Percentiles rank a stretch among this genome's conserved stretches.
Evolutionary conservation across 2,888 invertebrate genomes (phyloP).

Genomic region (Hypomecis punctinalis): DNA sequence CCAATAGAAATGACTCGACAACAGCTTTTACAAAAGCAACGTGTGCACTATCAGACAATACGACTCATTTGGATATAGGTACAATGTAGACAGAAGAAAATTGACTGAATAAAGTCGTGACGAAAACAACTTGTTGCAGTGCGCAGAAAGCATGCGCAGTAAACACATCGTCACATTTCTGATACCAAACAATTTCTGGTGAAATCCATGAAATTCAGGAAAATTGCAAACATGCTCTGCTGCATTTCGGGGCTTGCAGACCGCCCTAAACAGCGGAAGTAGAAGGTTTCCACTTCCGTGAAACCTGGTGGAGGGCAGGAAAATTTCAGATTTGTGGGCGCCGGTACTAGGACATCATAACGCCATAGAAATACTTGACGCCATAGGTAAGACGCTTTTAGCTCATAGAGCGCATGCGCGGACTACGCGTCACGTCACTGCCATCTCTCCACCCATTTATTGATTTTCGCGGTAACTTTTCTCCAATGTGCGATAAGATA

Average conservation of each 20-base stretch:
- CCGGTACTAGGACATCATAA: conserved; percentile 68
- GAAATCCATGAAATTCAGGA: conserved; percentile 19
- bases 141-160: conserved; percentile 67
- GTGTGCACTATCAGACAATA: neutral
- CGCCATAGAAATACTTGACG: conserved; percentile 43
- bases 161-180: conserved; percentile 31
- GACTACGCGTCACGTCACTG: conserved; percentile 6
- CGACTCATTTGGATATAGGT: neutral
- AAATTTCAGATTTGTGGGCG: conserved; percentile 83
- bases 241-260: conserved; percentile 42
- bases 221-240: conserved; percentile 2
- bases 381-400: neutral
- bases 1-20: no score
- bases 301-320: conserved; percentile 78
- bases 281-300: conserved; percentile 68
- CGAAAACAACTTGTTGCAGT: conserved; percentile 37
- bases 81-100: neutral
- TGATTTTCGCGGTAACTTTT: conserved; percentile 52
- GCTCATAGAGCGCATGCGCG: conserved; percentile 63
- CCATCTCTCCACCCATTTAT: conserved; percentile 43
- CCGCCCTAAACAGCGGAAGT: conserved; percentile 75
- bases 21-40: neutral
- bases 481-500: conserved; percentile 20
- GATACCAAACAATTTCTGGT: neutral
- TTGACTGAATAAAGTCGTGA: conserved; percentile 16